Evolutionary conservation across 2,888 invertebrate genomes (phyloP), one percentile per base, ranked within the genome.

Genomic region (Volucella bombylans): DNA sequence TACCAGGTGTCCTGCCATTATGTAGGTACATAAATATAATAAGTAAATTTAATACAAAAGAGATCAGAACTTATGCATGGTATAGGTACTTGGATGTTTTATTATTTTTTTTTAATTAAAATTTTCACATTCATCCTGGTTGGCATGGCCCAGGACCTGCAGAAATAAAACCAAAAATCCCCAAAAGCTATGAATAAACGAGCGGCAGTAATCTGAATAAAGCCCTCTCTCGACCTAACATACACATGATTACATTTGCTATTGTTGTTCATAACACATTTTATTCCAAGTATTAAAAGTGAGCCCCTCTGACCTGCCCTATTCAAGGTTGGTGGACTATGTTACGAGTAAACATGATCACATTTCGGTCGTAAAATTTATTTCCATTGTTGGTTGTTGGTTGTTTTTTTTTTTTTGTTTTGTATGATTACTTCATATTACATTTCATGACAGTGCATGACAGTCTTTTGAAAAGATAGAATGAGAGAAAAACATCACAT

Each of bases 181-280:
- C 39, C 3, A 18, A 23, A 45, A 10, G 3, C 38, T 41, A 14
- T 11, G 14, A 39, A 57, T 39, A 14, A 39, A n/a, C 12, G n/a
- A 52, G 12, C 11, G n/a, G n/a, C n/a, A 50, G 47, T 54, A 73
- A 64, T 73, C 64, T 64, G 54, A 55, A 41, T 50, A 76, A 52
- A 38, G 38, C 49, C 45, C 14, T 31, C 14, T 31, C 43, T 59
- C 41, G 52, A 47, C 31, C 55, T 31, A 47, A n/a, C 39, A 43
- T 47, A 69, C 59, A 23, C 43, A 74, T 74, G 74, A 74, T 74
- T 67, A 50, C 50, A 45, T 74, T 59, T 43, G n/a, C 67, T 39
- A 50, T 59, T 59, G 41, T 67, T 41, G 50, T 76, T 59, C 65
- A 57, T 57, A 65, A 65, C 41, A 64, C 43, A 54, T 52, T 50